Evolutionary conservation across 37 sponge, comb jelly and placozoan species (phyloP), one percentile per base, ranked within the genome.

Genomic region (Crambe crambe): DNA sequence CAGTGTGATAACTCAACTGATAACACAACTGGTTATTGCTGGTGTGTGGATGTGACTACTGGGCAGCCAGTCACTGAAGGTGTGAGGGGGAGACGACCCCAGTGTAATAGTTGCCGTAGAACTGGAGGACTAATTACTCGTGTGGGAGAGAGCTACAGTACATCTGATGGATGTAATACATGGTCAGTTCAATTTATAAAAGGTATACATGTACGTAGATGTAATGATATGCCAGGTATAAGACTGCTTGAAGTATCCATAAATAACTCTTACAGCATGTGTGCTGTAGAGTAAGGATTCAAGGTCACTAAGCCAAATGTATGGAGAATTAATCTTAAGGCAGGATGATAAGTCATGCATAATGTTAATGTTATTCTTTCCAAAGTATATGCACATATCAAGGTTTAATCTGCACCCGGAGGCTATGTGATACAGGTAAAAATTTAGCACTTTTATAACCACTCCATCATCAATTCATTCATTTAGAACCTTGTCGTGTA

Each of bases 1-100:
- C 90, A 89, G 73, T 84, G 89, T 65, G 56, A 51, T 29, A 75
- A 42, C 25, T 72, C 72, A 34, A 47, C 51, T 15, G 51, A 12
- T 47, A 15, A 47, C n/a, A n/a, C n/a, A n/a, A 79, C 68, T 44
- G 89, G 81, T 20, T 83, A 63, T 32, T 83, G 85, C 37, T 89
- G 90, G 90, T 89, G 90, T 75, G 90, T 89, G 30, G 67, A 83
- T 39, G 56, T 25, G 0, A 26, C 56, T 17, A 41, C 69, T 35
- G 90, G 90, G 27, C 22, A 76, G 29, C 58, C 85, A 47, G 56
- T 58, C 25, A 56, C 71, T 41, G 72, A 57, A 15, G 72, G 44
- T 31, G 73, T 63, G 2, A n/a, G 63, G 37, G 58, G 42, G 36
- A 42, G 34, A 60, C 3, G 27, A 34, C 82, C 63, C 3, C 37